Evolutionary conservation across 2,888 invertebrate species (phyloP), one percentile per base, ranked within the genome.

Genomic region (Meta bourneti): DNA sequence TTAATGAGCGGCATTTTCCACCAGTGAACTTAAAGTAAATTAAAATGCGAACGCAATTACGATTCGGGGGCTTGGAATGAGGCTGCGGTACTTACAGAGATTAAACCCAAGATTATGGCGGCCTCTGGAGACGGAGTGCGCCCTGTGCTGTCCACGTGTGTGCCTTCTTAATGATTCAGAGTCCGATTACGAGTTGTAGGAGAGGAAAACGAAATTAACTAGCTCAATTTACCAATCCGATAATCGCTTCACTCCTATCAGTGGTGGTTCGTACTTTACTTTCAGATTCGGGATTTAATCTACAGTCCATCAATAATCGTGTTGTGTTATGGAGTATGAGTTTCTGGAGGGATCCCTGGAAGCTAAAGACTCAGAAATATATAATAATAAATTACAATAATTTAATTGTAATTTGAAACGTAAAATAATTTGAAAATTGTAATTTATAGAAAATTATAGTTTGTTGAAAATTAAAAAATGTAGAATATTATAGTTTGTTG

Each of bases 11-110:
- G 79, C 79, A 54, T 79, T 79, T 79, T 79, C 79, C 79, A 19
- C 19, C 54, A 20, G 54, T 61, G 61, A 71, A 20, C 82, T 51
- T 72, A 51, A 83, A 83, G 82, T 20, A 83, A 83, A 83, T 83
- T 83, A 83, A 83, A 83, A 83, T 49, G 72, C 71, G 83, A 83
- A 74, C 72, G 72, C 71, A 54, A 72, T 83, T 83, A 83, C 71
- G 82, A 19, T 54, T 54, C 51, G n/a, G 49, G 34, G 72, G 72
- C 72, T 74, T 20, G 74, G 19, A 52, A 79, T 49, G 48, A 70
- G 70, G 6, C 19, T 16, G 61, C 6, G 13, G 19, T 83, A 72
- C 20, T 83, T 20, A 72, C 49, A 34, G 13, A 83, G 52, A 74
- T 83, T 83, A 83, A 19, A 34, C 52, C 11, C 19, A 51, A 78